Evolutionary conservation across 2,888 invertebrate genomes (phyloP).

Genomic region (Trachelus stipa): DNA sequence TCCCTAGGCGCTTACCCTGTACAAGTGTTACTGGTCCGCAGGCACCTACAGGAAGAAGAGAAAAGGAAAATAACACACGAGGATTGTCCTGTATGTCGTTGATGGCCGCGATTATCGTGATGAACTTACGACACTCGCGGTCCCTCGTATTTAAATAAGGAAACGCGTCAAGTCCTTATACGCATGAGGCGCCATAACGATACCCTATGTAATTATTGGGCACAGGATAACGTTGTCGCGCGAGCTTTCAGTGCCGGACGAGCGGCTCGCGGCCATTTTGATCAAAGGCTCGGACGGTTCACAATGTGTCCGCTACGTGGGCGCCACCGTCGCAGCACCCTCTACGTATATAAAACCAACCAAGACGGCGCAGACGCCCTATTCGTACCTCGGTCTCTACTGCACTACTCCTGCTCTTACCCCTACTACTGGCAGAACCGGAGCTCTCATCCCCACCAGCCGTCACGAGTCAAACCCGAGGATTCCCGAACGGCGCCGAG

Average conservation of each 20-base stretch:
- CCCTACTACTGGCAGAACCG: background rate
- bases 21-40: background rate
- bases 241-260: background rate
- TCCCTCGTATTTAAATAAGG: background rate
- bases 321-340: background rate
- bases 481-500: conserved; percentile 39
- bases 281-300: background rate
- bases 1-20: background rate
- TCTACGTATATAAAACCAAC: background rate
- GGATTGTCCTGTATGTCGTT: background rate
- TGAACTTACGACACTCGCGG: background rate
- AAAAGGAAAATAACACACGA: background rate
- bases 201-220: background rate
- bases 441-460: background rate
- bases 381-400: background rate
- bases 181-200: background rate
- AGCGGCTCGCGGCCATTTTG: background rate
- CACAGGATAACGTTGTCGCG: background rate
- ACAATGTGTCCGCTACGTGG: background rate
- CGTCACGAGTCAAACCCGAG: background rate
- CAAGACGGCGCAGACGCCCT: background rate
- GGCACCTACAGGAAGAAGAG: background rate
- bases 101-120: background rate
- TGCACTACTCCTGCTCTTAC: background rate
- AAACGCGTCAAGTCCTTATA: background rate